phyloP scores from a whole-genome alignment of 1,140 invertebrate genomes.

The Pectinophora gossypiella region DNA sequence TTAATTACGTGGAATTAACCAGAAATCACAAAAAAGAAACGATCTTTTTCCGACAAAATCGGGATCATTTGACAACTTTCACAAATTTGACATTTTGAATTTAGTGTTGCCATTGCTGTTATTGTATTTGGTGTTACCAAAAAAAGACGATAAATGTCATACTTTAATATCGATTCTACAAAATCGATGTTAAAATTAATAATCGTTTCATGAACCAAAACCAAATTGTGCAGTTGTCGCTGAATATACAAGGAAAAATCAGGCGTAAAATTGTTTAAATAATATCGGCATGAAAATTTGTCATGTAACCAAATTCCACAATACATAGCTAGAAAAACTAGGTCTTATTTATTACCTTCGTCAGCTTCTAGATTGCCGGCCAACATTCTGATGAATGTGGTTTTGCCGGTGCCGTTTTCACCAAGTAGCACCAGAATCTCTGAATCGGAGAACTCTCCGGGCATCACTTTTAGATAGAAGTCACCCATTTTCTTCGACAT shows the following conservation, averaged over 20 bases:
- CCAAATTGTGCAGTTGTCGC: too few relatives aligned
- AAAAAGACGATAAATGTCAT: too few relatives aligned
- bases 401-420: constrained; percentile 99
- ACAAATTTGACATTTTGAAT: constrained; percentile 35
- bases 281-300: too few relatives aligned
- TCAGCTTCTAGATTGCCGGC: constrained; percentile 97
- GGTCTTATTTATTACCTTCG: constrained; percentile 81
- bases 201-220: too few relatives aligned
- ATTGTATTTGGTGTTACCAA: too few relatives aligned
- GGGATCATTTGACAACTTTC: constrained; percentile 44
- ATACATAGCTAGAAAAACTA: not conserved
- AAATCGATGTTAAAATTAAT: too few relatives aligned
- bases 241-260: too few relatives aligned
- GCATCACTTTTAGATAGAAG: constrained; percentile 88
- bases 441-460: constrained; percentile 98
- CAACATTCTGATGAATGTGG: constrained; percentile 98
- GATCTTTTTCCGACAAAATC: constrained; percentile 25
- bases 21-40: constrained; percentile 9
- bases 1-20: not conserved
- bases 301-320: too few relatives aligned
- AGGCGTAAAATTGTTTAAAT: too few relatives aligned
- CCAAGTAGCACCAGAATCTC: constrained; percentile 99
- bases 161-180: too few relatives aligned
- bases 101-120: constrained; percentile 34
- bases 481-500: constrained; percentile 91